Base-by-base conservation (phyloP, 2,888 invertebrate genomes). In the Dusona sp. region DNA sequence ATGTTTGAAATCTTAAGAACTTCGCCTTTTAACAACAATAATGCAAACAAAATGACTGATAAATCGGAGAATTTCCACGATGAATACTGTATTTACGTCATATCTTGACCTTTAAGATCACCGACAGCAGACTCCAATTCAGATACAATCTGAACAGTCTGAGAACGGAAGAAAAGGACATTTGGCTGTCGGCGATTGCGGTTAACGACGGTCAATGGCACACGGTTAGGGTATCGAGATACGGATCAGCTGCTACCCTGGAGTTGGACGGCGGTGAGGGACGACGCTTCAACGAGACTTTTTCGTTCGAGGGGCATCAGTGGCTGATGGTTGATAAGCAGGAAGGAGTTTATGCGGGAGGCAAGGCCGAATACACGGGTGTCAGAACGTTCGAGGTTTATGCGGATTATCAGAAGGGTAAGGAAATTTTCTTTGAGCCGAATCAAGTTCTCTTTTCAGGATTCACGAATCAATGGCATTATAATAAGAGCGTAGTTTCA, bases 131-230 rank as follows among this genome's bases (percentile, higher is more conserved):
- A 88, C 95, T 99, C 80, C 97, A 98, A 92, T 98, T 99, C 95
- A 96, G 98, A 88, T 99, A 97, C 94, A 99, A 99, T 94, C 95
- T 99, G 77, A 99, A 99, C 94, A 98, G 98, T 25, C 95, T 98
- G 88, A 96, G 98, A 88, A 98, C 98, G 7, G 98, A 98, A 94
- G 98, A 98, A 93, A 96, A 97, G 87, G 98, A 98, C 92, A 97
- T 99, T 90, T 98, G 98, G 98, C 95, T 99, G 74, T 97, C 97
- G 90, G 97, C 98, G 7, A 97, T 99, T 38, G 96, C 97, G 1
- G 98, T 99, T 2, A 98, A 98, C 92, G 98, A 99, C 93, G 99
- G 99, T 0, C 98, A 98, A 92, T 99, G 99, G 99, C 99, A 99
- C 93, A 98, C 98, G 79, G 98, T 98, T 7, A 96, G 97, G 89